A percentile compares a stretch with the other conserved stretches of the same genome.
These are phyloP conservation scores for Zelostemma sp. DNA, from an alignment of 1,140 invertebrate genomes.

Conservation along the genomic window DNA sequence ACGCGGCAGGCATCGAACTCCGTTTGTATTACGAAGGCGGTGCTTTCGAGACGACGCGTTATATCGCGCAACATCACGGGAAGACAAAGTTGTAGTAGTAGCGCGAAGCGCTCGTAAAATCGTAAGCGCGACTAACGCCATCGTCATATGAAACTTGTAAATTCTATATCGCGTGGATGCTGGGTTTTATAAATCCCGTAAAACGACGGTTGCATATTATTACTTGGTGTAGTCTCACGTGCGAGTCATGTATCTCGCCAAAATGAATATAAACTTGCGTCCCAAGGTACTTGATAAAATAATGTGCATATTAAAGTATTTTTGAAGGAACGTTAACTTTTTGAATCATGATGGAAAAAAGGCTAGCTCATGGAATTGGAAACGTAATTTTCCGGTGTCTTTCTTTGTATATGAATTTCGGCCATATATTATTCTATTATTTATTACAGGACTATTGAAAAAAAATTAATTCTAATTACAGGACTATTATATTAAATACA, in stretches of 20 bases:
- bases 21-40: conserved; percentile 30
- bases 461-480: too few relatives aligned
- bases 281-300: conserved; percentile 22
- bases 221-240: conserved; percentile 40
- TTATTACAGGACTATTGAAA: too few relatives aligned
- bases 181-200: conserved; percentile 48
- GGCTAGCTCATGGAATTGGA: too few relatives aligned
- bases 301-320: conserved; percentile 30
- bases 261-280: conserved; percentile 34
- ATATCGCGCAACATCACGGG: conserved; percentile 43
- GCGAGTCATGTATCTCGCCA: conserved; percentile 21
- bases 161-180: conserved; percentile 47
- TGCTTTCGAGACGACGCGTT: conserved; percentile 43
- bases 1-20: conserved; percentile 40
- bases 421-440: too few relatives aligned
- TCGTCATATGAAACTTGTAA: conserved; percentile 54
- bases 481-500: too few relatives aligned
- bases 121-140: conserved; percentile 47
- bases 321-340: conserved; percentile 3
- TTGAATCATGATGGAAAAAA: neutral
- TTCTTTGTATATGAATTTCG: too few relatives aligned
- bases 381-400: too few relatives aligned
- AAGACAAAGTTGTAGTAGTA: conserved; percentile 32
- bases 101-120: conserved; percentile 50
- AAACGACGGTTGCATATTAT: conserved; percentile 47